These are phyloP conservation scores for Girardinus metallicus DNA, from an alignment of 2,797 vertebrate species.

Conservation along the genomic window DNA sequence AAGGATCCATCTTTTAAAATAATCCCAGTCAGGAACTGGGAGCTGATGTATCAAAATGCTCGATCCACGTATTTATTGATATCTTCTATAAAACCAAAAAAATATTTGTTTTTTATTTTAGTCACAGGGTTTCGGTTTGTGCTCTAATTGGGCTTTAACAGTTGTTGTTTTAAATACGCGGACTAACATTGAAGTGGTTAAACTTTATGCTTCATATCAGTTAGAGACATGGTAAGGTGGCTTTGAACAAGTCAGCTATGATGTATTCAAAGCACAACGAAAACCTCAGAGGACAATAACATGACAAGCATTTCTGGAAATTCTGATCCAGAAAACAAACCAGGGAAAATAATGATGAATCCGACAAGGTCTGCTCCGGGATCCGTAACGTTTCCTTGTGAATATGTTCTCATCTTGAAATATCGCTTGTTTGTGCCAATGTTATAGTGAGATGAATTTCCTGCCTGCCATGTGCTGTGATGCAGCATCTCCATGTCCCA, in stretches of 20 bases:
- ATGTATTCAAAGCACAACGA: neutral
- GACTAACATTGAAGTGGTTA: neutral
- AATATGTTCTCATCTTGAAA: neutral
- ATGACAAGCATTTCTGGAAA: neutral
- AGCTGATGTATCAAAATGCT: neutral
- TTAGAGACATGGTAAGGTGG: neutral
- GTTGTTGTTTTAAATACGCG: neutral
- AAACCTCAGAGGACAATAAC: neutral
- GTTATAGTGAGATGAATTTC: conserved; percentile 8
- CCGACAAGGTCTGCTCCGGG: neutral
- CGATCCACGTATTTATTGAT: neutral
- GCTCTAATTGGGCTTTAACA: neutral
- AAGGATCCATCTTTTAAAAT: neutral
- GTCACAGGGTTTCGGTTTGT: neutral
- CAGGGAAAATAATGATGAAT: neutral
- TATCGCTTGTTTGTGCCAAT: neutral
- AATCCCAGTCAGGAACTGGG: neutral
- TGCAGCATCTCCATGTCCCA: conserved; percentile 24
- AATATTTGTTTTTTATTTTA: neutral
- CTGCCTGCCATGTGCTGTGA: conserved; percentile 5
- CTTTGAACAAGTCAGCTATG: neutral
- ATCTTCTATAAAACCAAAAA: neutral
- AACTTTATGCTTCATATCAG: neutral
- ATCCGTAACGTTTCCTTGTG: neutral
- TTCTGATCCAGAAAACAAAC: neutral